A percentile compares a stretch with the other conserved stretches of the same genome.
Conservation (phyloP, 2,888 invertebrate species). For the Lissocephala sabroskyi region DNA sequence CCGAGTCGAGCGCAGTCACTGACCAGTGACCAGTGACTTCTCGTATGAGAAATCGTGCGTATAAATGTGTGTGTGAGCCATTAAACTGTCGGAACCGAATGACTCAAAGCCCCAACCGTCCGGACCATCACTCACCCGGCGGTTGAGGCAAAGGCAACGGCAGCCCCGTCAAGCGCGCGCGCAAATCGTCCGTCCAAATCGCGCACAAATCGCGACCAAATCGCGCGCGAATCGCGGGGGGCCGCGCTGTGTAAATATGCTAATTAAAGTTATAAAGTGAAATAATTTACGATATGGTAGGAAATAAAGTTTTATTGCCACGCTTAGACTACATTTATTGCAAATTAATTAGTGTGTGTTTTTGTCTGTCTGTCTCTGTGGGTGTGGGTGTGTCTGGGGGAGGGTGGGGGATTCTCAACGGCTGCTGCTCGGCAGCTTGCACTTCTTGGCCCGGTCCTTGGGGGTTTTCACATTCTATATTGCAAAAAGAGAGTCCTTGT, state of each 20-base stretch:
- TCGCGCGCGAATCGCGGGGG: too few relatives aligned
- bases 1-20: too few relatives aligned
- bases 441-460: slow-evolving; percentile 50
- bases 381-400: slow-evolving; percentile 16
- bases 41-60: too few relatives aligned
- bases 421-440: slow-evolving; percentile 41
- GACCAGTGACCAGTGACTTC: too few relatives aligned
- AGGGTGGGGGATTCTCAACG: slow-evolving; percentile 13
- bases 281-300: slow-evolving; percentile 57
- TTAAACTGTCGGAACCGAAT: slow-evolving; percentile 42
- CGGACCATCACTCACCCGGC: slow-evolving; percentile 4
- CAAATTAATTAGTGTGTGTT: slow-evolving; percentile 59
- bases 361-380: background rate
- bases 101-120: slow-evolving; percentile 33
- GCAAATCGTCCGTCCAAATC: too few relatives aligned
- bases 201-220: too few relatives aligned
- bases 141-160: too few relatives aligned
- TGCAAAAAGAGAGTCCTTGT: slow-evolving; percentile 1
- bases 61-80: too few relatives aligned
- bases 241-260: slow-evolving; percentile 25
- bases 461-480: slow-evolving; percentile 9
- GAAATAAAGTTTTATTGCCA: slow-evolving; percentile 59
- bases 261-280: slow-evolving; percentile 54
- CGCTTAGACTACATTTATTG: slow-evolving; percentile 65
- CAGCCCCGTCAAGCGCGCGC: too few relatives aligned